Percentiles rank a stretch among this genome's conserved stretches.
These are phyloP conservation scores for Eilema griseolum DNA, from an alignment of 2,888 invertebrate genomes.

Conservation along the genomic window DNA sequence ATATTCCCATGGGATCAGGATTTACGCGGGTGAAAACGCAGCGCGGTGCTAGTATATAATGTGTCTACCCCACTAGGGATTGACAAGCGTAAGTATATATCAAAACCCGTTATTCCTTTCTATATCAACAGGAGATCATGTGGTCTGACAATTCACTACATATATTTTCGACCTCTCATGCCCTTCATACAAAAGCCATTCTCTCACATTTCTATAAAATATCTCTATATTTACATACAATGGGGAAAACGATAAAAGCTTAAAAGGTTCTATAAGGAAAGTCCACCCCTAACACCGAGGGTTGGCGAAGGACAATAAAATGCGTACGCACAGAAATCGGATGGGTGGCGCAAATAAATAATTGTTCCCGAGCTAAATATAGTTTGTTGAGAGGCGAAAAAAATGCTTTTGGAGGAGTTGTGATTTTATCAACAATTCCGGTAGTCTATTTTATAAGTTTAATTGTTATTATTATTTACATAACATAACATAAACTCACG, in stretches of 20 bases:
- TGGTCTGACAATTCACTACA: not conserved
- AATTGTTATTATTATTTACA: no score
- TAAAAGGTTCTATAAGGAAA: conserved; percentile 47
- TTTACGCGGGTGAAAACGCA: no score
- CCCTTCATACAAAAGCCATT: conserved; percentile 9
- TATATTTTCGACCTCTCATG: conserved; percentile 1
- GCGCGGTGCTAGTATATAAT: no score
- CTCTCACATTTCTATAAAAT: conserved; percentile 12
- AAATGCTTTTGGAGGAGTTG: not conserved
- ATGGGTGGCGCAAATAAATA: conserved; percentile 32
- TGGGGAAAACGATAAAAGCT: conserved; percentile 49
- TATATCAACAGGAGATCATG: not conserved
- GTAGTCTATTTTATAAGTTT: no score
- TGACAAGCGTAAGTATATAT: not conserved
- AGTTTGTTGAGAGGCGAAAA: conserved; percentile 1
- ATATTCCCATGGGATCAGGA: no score
- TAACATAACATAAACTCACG: no score
- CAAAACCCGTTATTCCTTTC: not conserved
- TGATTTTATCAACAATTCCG: no score
- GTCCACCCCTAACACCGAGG: conserved; percentile 33
- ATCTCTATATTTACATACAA: conserved; percentile 29
- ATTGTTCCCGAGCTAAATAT: conserved; percentile 7
- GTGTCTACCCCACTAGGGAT: not conserved
- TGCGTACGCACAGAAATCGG: conserved; percentile 39
- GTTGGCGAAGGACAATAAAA: conserved; percentile 39